Evolutionary conservation across 2,113 vertebrate genomes (phyloP), one percentile per base, ranked within the genome.

Genomic region (Neopipo cinnamomea): DNA sequence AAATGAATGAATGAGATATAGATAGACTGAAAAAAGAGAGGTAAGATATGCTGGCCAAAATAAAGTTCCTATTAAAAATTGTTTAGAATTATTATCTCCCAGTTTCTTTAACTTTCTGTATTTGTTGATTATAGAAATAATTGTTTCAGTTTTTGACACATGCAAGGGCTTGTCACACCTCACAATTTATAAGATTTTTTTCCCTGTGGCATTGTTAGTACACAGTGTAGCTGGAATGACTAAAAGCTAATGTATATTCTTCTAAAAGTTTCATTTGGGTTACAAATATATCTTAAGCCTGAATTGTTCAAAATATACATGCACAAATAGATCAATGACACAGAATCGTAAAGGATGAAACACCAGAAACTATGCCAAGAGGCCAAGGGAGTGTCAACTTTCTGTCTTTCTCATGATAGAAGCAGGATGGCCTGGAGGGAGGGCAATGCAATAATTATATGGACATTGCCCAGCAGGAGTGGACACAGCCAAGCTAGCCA

Each of bases 331-430:
- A 72, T 90, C 72, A 89, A 17, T 80, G 81, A 77, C 79, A 92
- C 44, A 80, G 83, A 82, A 91, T 92, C 52, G 55, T 89, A 82
- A 91, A 94, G 83, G 53, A 90, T 49, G 58, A 96, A 96, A 91
- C 4, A 14, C 17, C 58, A 82, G 62, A 85, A 95, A 72, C 37
- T 93, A 44, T 75, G 71, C 84, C 81, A 95, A 95, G 73, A 92
- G 62, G 15, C 31, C 41, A 83, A 74, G 33, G 55, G 37, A 84
- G 14, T 44, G 28, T 56, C 88, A 18, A 5, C 14, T 37, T 88
- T 76, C 71, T 93, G 55, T 7, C 31, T 94, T 75, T 41, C 33
- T 58, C 47, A 33, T 46, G 63, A 41, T 3, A 66, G 82, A 80
- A 85, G 27, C 70, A 85, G 70, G n/a, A 70, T 61, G 20, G 53